phyloP scores from a whole-genome alignment of 2,888 invertebrate genomes.

The Phyllotreta striolata region DNA sequence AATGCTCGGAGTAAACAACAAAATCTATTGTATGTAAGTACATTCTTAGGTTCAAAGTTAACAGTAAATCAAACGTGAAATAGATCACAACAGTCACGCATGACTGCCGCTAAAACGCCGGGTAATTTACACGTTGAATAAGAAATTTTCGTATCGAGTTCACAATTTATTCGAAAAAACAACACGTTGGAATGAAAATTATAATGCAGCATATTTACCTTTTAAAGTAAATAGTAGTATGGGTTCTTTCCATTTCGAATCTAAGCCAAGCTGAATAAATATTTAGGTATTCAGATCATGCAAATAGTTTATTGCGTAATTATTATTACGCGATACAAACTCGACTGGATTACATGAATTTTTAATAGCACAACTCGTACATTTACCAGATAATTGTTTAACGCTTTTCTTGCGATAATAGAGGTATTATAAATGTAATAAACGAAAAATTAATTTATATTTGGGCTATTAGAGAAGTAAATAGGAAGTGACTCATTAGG shows the following conservation, averaged over 20 bases:
- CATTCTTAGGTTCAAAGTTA: background rate
- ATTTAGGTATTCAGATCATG: too few relatives aligned
- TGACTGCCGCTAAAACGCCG: conserved; percentile 14
- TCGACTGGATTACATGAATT: too few relatives aligned
- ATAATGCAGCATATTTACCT: background rate
- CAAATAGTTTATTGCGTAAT: too few relatives aligned
- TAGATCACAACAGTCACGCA: conserved; percentile 23
- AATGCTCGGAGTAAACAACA: too few relatives aligned
- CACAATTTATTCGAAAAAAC: too few relatives aligned
- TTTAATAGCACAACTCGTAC: too few relatives aligned
- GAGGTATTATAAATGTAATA: background rate
- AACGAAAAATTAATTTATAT: conserved; percentile 30
- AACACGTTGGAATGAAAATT: too few relatives aligned
- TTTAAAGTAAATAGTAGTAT: background rate
- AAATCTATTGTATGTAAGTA: too few relatives aligned
- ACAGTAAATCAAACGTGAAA: conserved; percentile 24
- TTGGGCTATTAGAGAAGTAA: conserved; percentile 31
- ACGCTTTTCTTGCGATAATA: background rate
- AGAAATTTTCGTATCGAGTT: too few relatives aligned
- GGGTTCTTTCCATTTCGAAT: too few relatives aligned
- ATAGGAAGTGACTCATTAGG: conserved; percentile 48
- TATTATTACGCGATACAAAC: too few relatives aligned
- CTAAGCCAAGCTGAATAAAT: too few relatives aligned
- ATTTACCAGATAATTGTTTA: background rate
- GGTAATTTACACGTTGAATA: background rate